These are phyloP conservation scores for Platycheirus albimanus DNA, from an alignment of 2,888 invertebrate genomes.

Conservation along the genomic window DNA sequence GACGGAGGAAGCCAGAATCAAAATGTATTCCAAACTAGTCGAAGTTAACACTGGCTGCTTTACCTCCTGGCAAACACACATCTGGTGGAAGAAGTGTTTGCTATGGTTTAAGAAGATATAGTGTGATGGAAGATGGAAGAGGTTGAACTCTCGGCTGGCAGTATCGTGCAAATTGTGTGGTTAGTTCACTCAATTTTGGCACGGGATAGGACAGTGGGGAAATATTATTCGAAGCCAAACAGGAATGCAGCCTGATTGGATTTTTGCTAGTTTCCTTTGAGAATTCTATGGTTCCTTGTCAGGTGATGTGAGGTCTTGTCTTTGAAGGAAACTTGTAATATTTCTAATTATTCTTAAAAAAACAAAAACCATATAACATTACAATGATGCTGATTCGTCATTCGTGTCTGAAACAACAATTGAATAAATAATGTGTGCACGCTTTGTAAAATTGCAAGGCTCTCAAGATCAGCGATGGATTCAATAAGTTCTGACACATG, in stretches of 20 bases:
- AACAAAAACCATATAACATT: background rate
- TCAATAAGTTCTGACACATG: background rate
- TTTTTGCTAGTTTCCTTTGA: constrained; percentile 30
- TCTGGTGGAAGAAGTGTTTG: constrained; percentile 17
- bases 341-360: too few species aligned
- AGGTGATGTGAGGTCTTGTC: too few species aligned
- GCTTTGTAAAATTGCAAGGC: background rate
- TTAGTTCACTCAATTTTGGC: constrained; percentile 1
- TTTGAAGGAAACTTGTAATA: too few species aligned
- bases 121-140: constrained; percentile 26
- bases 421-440: background rate
- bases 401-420: background rate
- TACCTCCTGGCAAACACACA: constrained; percentile 1
- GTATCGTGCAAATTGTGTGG: constrained; percentile 29
- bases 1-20: background rate
- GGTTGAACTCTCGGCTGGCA: constrained; percentile 49
- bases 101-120: background rate
- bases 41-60: constrained; percentile 1
- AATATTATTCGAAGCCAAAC: constrained; percentile 40
- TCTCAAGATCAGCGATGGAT: background rate
- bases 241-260: constrained; percentile 59
- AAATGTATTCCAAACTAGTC: constrained; percentile 16
- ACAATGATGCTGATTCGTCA: background rate
- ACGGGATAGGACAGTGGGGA: constrained; percentile 43
- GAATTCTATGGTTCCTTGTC: background rate